Conservation (phyloP, 2,888 invertebrate genomes). For the Spicauda simplicius region DNA sequence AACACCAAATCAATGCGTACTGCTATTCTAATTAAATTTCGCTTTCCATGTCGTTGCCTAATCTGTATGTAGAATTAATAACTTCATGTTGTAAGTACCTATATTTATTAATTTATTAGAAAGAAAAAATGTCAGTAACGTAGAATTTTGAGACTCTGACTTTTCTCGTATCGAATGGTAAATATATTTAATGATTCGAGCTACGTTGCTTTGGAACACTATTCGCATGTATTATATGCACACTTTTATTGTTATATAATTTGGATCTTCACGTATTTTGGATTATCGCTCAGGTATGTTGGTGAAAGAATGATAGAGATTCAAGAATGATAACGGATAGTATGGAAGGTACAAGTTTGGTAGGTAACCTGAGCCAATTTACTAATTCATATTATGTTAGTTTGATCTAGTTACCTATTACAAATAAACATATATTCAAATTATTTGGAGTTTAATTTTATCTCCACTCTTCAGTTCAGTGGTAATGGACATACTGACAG, state of each 20-base stretch:
- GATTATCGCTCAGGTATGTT: constrained; percentile 64
- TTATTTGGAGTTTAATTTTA: constrained; percentile 37
- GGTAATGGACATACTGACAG: no score
- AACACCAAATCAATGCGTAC: constrained; percentile 71
- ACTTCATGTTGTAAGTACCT: constrained; percentile 43
- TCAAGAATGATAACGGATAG: constrained; percentile 57
- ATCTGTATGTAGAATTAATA: constrained; percentile 57
- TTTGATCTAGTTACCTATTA: constrained; percentile 71
- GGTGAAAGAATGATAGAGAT: constrained; percentile 58
- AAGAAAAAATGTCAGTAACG: constrained; percentile 2
- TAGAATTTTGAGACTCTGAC: constrained; percentile 28
- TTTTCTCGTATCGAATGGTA: constrained; percentile 21
- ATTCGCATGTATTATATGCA: constrained; percentile 71
- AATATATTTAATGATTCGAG: constrained; percentile 17
- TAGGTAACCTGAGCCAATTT: constrained; percentile 66
- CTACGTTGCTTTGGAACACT: constrained; percentile 60
- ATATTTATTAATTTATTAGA: constrained; percentile 20
- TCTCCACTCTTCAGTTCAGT: not conserved
- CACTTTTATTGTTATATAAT: constrained; percentile 68
- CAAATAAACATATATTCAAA: constrained; percentile 67
- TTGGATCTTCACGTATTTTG: constrained; percentile 75
- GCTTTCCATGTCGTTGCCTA: constrained; percentile 54
- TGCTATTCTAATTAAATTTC: constrained; percentile 55
- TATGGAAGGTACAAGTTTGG: constrained; percentile 53
- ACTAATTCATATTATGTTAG: constrained; percentile 70